Evolutionary conservation across 2,888 invertebrate genomes (phyloP), one percentile per base, ranked within the genome.

Genomic region (Eupsilia transversa): DNA sequence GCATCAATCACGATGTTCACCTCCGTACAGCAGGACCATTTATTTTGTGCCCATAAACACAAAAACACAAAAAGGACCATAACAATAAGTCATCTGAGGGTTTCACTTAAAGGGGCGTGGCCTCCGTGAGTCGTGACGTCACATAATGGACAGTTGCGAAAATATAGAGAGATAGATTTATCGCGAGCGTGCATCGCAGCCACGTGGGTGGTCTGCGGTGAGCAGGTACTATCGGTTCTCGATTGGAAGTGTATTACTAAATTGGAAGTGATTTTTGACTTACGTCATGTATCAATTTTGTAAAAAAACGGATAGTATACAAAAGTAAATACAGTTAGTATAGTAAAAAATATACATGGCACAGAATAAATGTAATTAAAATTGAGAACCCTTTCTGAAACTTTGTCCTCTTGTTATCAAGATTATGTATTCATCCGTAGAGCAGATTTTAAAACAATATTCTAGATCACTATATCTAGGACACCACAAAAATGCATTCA

Each of bases 111-210:
- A 85, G 81, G 75, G 87, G 90, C 90, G 90, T 89, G 88, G 85
- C 80, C 70, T 54, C 72, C 86, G 89, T 90, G 91, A 90, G 63
- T 75, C 89, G 90, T 92, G 92, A 91, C 91, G 91, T 91, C 90
- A 91, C 88, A 89, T 89, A 92, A 91, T 91, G 90, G 90, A 88
- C 88, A 87, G 82, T 86, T 86, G 92, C 90, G 90, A 87, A 91
- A 88, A 90, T 89, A 88, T 89, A 85, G 87, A 83, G 87, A 87
- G 87, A 90, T 89, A 87, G 89, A 92, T 91, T 92, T 93, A 93
- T 93, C 93, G 85, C 71, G 72, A 85, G 87, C 93, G 93, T 92
- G 93, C 89, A 93, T 93, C 93, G 87, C 65, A 54, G 60, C 87
- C 78, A 85, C 90, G 90, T 92, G 93, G 92, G 93, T 91, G 93